Conservation (phyloP, 2,888 invertebrate species). For the Pediacus dermestoides region DNA sequence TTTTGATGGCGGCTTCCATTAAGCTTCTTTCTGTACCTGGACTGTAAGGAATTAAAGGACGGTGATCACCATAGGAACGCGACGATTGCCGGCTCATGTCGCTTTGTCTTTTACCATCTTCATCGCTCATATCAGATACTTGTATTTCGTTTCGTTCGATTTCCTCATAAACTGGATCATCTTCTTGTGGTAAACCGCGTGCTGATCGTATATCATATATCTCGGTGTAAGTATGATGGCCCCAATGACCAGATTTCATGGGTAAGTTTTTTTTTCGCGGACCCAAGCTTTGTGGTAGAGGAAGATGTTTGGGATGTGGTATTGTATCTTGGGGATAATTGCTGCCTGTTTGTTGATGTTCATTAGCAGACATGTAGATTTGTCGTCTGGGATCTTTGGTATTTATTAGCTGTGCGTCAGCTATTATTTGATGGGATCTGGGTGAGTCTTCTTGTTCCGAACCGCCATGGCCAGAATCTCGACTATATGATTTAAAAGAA, state of each 20-base stretch:
- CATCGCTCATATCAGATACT: constrained; percentile 75
- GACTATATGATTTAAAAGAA: constrained; percentile 77
- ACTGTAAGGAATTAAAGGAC: constrained; percentile 76
- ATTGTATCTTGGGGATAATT: constrained; percentile 40
- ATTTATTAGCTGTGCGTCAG: constrained; percentile 51
- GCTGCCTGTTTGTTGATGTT: constrained; percentile 37
- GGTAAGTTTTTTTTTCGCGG: constrained; percentile 42
- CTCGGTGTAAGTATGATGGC: constrained; percentile 78
- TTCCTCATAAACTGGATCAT: constrained; percentile 79
- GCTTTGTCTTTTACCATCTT: constrained; percentile 70
- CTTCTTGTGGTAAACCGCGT: constrained; percentile 59
- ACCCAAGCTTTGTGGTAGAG: constrained; percentile 37
- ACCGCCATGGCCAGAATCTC: constrained; percentile 62
- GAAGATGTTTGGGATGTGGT: constrained; percentile 41
- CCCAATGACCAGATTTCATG: constrained; percentile 50
- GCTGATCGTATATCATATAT: constrained; percentile 57
- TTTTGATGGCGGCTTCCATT: constrained; percentile 37
- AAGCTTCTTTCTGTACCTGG: constrained; percentile 60
- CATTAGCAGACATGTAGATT: constrained; percentile 46
- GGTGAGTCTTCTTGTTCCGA: constrained; percentile 66
- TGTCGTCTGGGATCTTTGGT: constrained; percentile 55
- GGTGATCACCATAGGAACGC: constrained; percentile 75
- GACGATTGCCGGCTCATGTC: constrained; percentile 69
- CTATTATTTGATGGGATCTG: constrained; percentile 55
- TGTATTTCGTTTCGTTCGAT: constrained; percentile 70